Conservation (phyloP, 2,797 vertebrate genomes). For the Valencia hispanica region DNA sequence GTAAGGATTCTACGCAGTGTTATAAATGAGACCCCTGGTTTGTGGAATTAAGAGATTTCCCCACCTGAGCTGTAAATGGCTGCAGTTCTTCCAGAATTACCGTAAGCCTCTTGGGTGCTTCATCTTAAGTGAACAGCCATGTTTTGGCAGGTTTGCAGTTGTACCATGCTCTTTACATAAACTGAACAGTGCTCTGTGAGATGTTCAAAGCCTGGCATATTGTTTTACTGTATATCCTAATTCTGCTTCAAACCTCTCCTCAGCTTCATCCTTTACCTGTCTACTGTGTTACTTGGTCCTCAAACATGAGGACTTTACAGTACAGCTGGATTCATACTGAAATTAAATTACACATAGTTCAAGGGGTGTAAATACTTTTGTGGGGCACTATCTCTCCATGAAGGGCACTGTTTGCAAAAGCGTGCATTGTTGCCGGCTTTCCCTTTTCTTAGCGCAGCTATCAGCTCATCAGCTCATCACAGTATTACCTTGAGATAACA, state of each 20-base stretch:
- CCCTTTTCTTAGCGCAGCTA: background rate
- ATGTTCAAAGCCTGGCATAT: background rate
- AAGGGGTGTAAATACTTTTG: background rate
- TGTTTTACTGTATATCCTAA: slow-evolving; percentile 1
- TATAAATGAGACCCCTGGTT: too few species aligned
- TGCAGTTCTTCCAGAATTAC: background rate
- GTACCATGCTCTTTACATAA: background rate
- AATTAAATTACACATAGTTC: background rate
- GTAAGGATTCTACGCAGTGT: too few species aligned
- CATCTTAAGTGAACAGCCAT: background rate
- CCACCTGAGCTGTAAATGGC: background rate
- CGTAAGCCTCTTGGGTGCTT: too few species aligned
- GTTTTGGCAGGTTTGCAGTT: background rate
- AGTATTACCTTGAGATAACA: slow-evolving; percentile 24
- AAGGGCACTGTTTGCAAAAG: background rate
- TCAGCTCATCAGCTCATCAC: slow-evolving; percentile 43
- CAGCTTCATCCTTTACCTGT: background rate
- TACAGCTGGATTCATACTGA: background rate
- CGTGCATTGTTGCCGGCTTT: background rate
- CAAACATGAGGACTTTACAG: background rate
- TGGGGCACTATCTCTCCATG: background rate
- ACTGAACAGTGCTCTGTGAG: background rate
- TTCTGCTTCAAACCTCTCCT: background rate
- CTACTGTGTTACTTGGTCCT: background rate
- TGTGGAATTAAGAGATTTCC: background rate